Evolutionary conservation across 2,888 invertebrate species (phyloP).

Genomic region (Emesis furor): DNA sequence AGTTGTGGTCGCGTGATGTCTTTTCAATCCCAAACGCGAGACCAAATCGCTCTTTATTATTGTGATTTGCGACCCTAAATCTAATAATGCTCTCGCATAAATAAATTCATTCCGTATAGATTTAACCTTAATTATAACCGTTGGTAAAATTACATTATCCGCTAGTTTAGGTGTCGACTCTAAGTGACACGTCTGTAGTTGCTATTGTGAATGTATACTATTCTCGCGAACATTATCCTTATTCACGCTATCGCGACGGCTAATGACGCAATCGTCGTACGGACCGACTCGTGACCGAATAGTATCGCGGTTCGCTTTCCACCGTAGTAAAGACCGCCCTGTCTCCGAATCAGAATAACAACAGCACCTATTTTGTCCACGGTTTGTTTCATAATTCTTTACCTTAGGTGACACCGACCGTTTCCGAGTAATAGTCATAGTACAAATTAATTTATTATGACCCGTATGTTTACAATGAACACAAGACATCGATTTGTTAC

Average conservation of each 20-base stretch:
- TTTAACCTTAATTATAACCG: not conserved
- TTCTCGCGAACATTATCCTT: too few species aligned
- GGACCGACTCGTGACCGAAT: too few species aligned
- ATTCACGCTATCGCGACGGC: too few species aligned
- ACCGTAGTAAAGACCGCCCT: too few species aligned
- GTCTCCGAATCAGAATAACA: too few species aligned
- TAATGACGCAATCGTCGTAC: too few species aligned
- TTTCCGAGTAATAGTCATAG: not conserved
- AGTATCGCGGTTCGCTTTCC: too few species aligned
- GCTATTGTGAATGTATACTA: too few species aligned
- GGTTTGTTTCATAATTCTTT: too few species aligned
- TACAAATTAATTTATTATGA: not conserved
- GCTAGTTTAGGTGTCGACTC: too few species aligned
- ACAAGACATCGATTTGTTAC: not conserved
- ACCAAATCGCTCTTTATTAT: slow-evolving; percentile 12
- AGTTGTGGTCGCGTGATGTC: not conserved
- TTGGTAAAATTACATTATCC: not conserved
- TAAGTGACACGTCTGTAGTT: too few species aligned
- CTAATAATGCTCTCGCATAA: slow-evolving; percentile 2
- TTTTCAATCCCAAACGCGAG: slow-evolving; percentile 12
- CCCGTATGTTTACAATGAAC: not conserved
- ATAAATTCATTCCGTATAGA: not conserved
- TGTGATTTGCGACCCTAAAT: not conserved
- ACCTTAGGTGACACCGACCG: not conserved
- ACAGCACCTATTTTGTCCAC: too few species aligned